Base-by-base conservation (phyloP, 2,888 invertebrate genomes). In the Lasioglossum morio region DNA sequence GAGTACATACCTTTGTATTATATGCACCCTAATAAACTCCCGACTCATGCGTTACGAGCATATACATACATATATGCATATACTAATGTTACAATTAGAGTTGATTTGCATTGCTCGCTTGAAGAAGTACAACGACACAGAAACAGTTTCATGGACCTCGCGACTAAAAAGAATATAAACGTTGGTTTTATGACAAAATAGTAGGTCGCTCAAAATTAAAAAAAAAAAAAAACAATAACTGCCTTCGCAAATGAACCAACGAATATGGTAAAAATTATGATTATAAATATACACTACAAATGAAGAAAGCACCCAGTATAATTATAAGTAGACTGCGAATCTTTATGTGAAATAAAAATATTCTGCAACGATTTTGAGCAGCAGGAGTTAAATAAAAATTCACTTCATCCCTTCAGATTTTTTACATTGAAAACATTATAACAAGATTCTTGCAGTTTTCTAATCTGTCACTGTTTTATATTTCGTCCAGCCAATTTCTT, bases 61-160 rank as follows among this genome's bases (percentile, higher is more conserved):
- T 81, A 72, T 27, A 30, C 30, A 46, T 46, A 14, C 43, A 43
- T 2, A 40, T n/a, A 72, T 63, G 66, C 48, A 48, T 75, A 72
- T 27, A 70, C 72, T 53, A 63, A 48, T 80, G 74, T 72, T 63
- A 60, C 80, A 83, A 82, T 80, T 80, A 80, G 57, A 70, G 76
- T 34, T 48, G 77, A 77, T 77, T 77, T 77, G 66, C 34, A 66
- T 66, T 77, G 66, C 48, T 34, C 66, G 46, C 34, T 69, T 19
- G 63, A 43, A 63, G 34, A 34, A 66, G 16, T 19, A 37, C 14
- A 48, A 48, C 48, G 66, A 19, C 63, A 40, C 34, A 34, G 63
- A 40, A 53, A 53, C 40, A 76, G 34, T 76, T 76, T 30, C 27
- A 75, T 63, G 7, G 14, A 16, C 30, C 30, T 60, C n/a, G n/a